Conservation (phyloP, 2,888 invertebrate genomes). For the Chloroclysta siterata region DNA sequence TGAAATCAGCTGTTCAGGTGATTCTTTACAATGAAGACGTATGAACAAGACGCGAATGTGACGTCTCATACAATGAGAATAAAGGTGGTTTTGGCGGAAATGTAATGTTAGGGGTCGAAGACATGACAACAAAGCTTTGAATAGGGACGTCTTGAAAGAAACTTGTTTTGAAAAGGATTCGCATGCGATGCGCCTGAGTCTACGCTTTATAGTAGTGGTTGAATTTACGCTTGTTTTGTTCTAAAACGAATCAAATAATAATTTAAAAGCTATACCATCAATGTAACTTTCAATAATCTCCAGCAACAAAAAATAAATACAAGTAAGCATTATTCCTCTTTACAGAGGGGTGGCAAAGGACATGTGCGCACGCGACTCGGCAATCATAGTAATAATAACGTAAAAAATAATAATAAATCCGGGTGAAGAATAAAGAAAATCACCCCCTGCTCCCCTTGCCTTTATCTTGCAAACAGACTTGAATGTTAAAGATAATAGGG, state of each 20-base stretch:
- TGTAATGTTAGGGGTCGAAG: constrained; percentile 5
- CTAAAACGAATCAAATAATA: constrained; percentile 48
- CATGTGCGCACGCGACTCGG: constrained; percentile 81
- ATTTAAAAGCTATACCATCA: constrained; percentile 59
- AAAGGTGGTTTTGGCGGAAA: constrained; percentile 11
- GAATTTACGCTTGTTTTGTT: not conserved
- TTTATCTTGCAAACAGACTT: constrained; percentile 85
- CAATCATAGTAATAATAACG: constrained; percentile 84
- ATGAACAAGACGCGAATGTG: constrained; percentile 15
- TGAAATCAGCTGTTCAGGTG: constrained; percentile 73
- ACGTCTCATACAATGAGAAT: not conserved
- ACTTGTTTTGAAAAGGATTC: constrained; percentile 16
- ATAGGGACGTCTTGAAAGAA: constrained; percentile 22
- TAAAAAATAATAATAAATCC: constrained; percentile 85
- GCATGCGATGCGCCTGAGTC: not conserved
- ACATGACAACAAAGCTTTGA: constrained; percentile 25
- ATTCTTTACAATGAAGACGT: constrained; percentile 42
- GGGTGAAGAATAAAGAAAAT: constrained; percentile 85
- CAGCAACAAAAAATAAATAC: constrained; percentile 73
- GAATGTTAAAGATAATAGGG: constrained; percentile 84
- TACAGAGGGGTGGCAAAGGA: constrained; percentile 70
- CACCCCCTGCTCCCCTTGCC: constrained; percentile 81
- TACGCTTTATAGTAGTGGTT: not conserved
- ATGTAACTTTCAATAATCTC: constrained; percentile 77
- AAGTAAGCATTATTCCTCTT: constrained; percentile 73